Evolutionary conservation across 2,797 vertebrate species (phyloP), one percentile per base, ranked within the genome.

Genomic region (Eulemur mongoz): DNA sequence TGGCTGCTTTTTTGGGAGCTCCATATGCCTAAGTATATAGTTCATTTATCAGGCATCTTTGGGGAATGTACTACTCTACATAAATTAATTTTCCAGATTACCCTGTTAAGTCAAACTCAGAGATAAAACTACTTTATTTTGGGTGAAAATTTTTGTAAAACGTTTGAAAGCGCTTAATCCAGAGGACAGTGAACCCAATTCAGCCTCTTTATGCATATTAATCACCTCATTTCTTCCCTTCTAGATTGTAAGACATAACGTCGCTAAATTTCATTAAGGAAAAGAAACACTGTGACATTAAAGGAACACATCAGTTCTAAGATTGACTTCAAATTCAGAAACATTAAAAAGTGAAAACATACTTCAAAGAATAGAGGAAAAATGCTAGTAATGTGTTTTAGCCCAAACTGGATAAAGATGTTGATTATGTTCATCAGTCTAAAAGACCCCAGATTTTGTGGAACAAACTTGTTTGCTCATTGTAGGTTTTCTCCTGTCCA

Each of bases 241-340:
- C 38, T 82, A 65, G 59, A 43, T 76, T 45, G 4, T 72, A 59
- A 90, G 40, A 67, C 85, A 35, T 3, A 57, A 20, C 4, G 27
- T 22, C 43, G 54, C n/a, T 73, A 13, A 50, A 93, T 89, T 96
- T 72, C 22, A 45, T 83, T 48, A 52, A 80, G 87, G 67, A n/a
- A 67, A 93, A 32, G 54, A 83, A 83, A 48, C n/a, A 54, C 22
- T 48, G 17, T 73, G 81, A 57, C 38, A 8, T 63, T 81, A 92
- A 88, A 90, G 11, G 54, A 90, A 79, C 2, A 25, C 2, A 27
- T 94, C 15, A 50, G 3, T 92, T 89, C 40, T 61, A 63, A 73
- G 67, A 40, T 27, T 89, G 27, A 73, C 70, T 95, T 90, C 52
- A 50, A 83, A 18, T 90, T 96, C 13, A 79, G 54, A 82, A 94